A percentile compares a stretch with the other conserved stretches of the same genome.
These are phyloP conservation scores for Tapirus terrestris DNA, from an alignment of 2,113 vertebrate species.

Conservation along the genomic window DNA sequence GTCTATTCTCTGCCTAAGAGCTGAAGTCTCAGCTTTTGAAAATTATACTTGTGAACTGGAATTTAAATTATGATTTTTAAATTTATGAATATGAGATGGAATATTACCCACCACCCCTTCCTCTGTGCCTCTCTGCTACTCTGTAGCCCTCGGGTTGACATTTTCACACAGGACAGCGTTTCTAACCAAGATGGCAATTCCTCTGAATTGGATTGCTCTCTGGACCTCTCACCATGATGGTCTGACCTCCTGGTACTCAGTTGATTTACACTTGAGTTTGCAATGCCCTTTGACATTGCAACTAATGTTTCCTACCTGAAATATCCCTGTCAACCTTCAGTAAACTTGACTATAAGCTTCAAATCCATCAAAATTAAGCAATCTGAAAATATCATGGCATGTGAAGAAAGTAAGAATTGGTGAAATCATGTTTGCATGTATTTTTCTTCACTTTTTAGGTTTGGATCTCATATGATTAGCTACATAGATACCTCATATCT, in stretches of 20 bases:
- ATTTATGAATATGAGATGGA: background rate
- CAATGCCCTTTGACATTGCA: background rate
- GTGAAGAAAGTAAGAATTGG: background rate
- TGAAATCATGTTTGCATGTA: background rate
- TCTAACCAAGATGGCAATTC: background rate
- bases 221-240: background rate
- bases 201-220: background rate
- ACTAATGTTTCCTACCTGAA: background rate
- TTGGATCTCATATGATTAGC: background rate
- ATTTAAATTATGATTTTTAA: background rate
- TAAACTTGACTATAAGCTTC: background rate
- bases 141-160: background rate
- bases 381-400: background rate
- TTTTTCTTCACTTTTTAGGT: conserved; percentile 5
- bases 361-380: background rate
- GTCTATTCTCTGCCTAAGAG: background rate
- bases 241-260: background rate
- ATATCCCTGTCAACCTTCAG: background rate
- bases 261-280: background rate
- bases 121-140: background rate
- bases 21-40: background rate
- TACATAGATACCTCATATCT: background rate
- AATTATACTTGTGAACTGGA: background rate
- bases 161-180: background rate
- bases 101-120: background rate